Evolutionary conservation across 2,888 invertebrate species (phyloP), one percentile per base, ranked within the genome.

Genomic region (Glaucopsyche alexis): DNA sequence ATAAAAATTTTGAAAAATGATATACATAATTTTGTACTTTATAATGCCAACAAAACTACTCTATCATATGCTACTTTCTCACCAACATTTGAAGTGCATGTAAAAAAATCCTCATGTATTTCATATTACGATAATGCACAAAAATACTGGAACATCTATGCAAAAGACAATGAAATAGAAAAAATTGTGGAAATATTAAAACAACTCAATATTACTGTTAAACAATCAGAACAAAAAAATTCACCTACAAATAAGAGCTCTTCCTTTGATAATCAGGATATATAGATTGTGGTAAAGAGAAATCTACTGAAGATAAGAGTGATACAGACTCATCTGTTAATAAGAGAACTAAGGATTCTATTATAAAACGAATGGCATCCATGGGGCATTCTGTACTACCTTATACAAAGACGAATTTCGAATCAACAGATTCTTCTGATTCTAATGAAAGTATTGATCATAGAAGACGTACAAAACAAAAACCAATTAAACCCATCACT

Each of bases 301-400:
- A 42, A 42, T 66, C 66, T 42, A 42, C 9, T 49, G 69, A 79
- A 72, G 81, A 83, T 73, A 81, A 79, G 76, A 89, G 87, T 85
- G 89, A 90, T 75, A 91, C 88, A 75, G 91, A 91, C 77, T 87
- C 86, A 66, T 83, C 85, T 70, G 72, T 84, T 42, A 87, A 86
- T 71, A 86, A 75, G 78, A 87, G 83, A 83, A 89, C 86, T n/a
- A 92, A 89, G 80, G 82, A 84, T 74, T 87, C 89, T 2, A 86
- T 91, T 76, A 77, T 92, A 70, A 88, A 84, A 78, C 83, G 92
- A 80, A 92, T 92, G 89, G 90, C 92, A 66, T 87, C 77, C 75
- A 87, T 92, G 87, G 91, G 92, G 6, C 91, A 91, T 49, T 89
- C 92, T 74, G 88, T 92, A 47, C 80, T 92, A 73, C 92, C 91